A percentile compares a stretch with the other conserved stretches of the same genome.
Evolutionary conservation across 2,888 invertebrate genomes (phyloP).

Genomic region (Gnatocerus cornutus): DNA sequence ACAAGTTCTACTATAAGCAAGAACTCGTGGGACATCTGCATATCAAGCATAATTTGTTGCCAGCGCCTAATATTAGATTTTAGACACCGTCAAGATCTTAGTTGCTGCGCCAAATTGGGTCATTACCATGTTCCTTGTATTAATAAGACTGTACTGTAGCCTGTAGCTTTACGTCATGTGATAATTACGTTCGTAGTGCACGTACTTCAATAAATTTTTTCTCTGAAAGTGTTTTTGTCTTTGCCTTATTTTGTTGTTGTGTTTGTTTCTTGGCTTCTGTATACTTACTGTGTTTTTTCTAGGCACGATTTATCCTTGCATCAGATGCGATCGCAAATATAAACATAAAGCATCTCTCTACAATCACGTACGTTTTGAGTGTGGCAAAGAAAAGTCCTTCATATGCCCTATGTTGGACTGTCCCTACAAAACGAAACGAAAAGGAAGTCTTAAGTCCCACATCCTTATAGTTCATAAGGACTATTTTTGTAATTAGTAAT

Average conservation of each 20-base stretch:
- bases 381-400: constrained; percentile 58
- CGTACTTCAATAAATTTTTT: constrained; percentile 3
- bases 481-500: constrained; percentile 29
- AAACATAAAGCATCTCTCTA: constrained; percentile 55
- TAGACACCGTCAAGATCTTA: neutral
- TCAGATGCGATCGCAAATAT: constrained; percentile 53
- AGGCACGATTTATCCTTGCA: constrained; percentile 45
- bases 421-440: constrained; percentile 43
- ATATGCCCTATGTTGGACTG: constrained; percentile 51
- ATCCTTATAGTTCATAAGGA: constrained; percentile 41
- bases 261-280: constrained; percentile 3
- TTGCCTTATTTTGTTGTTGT: neutral
- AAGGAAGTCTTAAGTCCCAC: constrained; percentile 44
- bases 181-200: neutral
- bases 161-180: constrained; percentile 4
- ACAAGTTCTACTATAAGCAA: constrained; percentile 62
- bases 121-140: neutral
- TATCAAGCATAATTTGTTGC: constrained; percentile 37
- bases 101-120: no score
- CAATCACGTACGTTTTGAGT: constrained; percentile 59
- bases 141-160: neutral
- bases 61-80: constrained; percentile 1
- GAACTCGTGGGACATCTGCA: constrained; percentile 58
- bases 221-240: neutral
- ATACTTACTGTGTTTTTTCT: constrained; percentile 21